A percentile compares a stretch with the other conserved stretches of the same genome.
These are phyloP conservation scores for Siniperca scherzeri DNA, from an alignment of 2,797 vertebrate species.

Conservation along the genomic window DNA sequence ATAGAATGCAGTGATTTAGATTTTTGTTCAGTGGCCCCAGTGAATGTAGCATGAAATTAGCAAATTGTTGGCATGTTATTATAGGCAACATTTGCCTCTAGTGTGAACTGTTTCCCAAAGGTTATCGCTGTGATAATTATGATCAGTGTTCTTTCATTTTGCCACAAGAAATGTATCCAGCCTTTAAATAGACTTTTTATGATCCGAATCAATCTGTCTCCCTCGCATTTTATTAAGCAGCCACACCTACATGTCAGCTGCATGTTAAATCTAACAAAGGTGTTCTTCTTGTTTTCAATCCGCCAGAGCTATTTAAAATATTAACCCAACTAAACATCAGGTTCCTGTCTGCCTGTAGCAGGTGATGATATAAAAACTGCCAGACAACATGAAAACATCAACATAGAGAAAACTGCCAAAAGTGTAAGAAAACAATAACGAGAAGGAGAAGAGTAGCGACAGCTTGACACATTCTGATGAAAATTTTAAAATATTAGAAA, in stretches of 20 bases:
- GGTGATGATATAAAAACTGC: not conserved
- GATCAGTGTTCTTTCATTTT: not conserved
- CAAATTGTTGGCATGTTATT: not conserved
- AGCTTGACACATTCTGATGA: not conserved
- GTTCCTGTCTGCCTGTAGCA: not conserved
- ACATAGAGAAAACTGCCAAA: not conserved
- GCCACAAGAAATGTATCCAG: not conserved
- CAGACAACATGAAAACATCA: not conserved
- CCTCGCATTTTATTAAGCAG: not conserved
- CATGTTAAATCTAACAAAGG: not conserved
- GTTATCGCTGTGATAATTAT: constrained; percentile 3
- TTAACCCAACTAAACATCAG: not conserved
- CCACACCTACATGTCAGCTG: not conserved
- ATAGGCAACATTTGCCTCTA: not conserved
- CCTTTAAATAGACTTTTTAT: constrained; percentile 5
- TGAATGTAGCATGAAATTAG: constrained; percentile 16
- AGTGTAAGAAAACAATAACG: not conserved
- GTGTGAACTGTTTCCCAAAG: not conserved
- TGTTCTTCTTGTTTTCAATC: not conserved
- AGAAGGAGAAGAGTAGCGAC: not conserved
- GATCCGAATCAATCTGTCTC: not conserved
- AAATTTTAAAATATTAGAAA: not conserved
- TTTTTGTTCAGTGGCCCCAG: not conserved
- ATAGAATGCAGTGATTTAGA: not conserved
- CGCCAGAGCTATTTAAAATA: not conserved